A percentile compares a stretch with the other conserved stretches of the same genome.
These are phyloP conservation scores for Thalassaphorura encarpata DNA, from an alignment of 1,140 invertebrate species.

Conservation along the genomic window DNA sequence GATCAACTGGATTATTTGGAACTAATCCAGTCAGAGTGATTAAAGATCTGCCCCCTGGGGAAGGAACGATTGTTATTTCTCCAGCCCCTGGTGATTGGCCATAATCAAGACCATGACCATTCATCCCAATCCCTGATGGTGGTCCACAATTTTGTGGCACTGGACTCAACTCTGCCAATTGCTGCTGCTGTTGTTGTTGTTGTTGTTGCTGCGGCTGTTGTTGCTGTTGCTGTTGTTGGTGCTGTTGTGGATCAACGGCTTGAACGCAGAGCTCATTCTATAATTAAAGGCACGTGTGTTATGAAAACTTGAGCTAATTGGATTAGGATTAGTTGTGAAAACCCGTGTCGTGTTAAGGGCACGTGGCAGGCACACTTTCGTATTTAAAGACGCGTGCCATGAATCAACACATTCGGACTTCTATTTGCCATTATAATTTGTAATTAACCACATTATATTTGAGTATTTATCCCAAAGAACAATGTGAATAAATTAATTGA, in stretches of 20 bases:
- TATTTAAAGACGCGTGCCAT: background rate
- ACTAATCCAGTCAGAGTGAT: too few relatives aligned
- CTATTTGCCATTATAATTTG: background rate
- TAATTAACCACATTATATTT: too few relatives aligned
- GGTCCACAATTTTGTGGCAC: conserved; percentile 15
- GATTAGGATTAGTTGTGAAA: background rate
- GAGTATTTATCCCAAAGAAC: too few relatives aligned
- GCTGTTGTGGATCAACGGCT: conserved; percentile 18
- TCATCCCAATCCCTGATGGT: background rate
- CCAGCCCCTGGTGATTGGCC: background rate
- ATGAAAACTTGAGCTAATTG: conserved; percentile 1
- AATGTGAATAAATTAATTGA: too few relatives aligned
- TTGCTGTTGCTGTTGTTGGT: conserved; percentile 14
- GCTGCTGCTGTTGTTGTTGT: conserved; percentile 17
- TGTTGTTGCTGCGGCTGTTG: conserved; percentile 6
- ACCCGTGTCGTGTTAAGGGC: conserved; percentile 7
- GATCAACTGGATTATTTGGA: conserved; percentile 30
- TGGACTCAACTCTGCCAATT: conserved; percentile 16
- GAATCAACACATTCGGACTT: background rate
- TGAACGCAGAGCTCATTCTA: conserved; percentile 31
- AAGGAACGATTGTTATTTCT: background rate
- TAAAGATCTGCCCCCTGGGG: background rate
- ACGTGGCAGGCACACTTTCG: too few relatives aligned
- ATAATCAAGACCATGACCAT: background rate
- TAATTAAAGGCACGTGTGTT: background rate